Evolutionary conservation across 2,113 vertebrate species (phyloP).

Genomic region (Saguinus midas): DNA sequence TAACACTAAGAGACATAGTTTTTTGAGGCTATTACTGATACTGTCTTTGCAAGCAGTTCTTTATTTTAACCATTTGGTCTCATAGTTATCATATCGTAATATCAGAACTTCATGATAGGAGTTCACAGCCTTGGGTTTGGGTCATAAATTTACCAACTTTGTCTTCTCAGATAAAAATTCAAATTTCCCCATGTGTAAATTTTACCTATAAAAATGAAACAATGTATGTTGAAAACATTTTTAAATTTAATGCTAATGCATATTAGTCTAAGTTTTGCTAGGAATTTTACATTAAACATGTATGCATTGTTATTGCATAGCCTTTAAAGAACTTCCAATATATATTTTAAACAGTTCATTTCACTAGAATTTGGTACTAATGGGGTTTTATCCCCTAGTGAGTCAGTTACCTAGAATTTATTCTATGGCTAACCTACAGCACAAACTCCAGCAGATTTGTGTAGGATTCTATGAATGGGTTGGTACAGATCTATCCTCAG

Average conservation of each 20-base stretch:
- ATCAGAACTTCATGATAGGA: background rate
- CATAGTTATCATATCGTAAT: background rate
- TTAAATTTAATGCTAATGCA: background rate
- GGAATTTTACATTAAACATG: background rate
- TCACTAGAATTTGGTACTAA: background rate
- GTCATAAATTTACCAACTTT: conserved; percentile 28
- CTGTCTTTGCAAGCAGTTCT: background rate
- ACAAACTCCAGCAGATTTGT: background rate
- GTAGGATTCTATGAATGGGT: background rate
- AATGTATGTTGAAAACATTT: background rate
- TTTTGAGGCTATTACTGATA: background rate
- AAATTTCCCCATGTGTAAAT: background rate
- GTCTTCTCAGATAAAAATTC: background rate
- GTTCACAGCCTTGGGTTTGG: background rate
- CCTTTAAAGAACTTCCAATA: conserved; percentile 1
- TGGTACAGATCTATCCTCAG: background rate
- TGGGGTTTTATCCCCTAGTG: background rate
- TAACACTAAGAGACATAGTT: background rate
- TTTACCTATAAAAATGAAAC: background rate
- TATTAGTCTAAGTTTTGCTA: conserved; percentile 28
- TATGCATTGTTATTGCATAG: background rate
- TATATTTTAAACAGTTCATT: conserved; percentile 1
- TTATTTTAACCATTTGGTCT: background rate
- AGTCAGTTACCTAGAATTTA: conserved; percentile 17
- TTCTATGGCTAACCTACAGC: background rate